Evolutionary conservation across 2,888 invertebrate genomes (phyloP).

Genomic region (Metallyticus violacea): DNA sequence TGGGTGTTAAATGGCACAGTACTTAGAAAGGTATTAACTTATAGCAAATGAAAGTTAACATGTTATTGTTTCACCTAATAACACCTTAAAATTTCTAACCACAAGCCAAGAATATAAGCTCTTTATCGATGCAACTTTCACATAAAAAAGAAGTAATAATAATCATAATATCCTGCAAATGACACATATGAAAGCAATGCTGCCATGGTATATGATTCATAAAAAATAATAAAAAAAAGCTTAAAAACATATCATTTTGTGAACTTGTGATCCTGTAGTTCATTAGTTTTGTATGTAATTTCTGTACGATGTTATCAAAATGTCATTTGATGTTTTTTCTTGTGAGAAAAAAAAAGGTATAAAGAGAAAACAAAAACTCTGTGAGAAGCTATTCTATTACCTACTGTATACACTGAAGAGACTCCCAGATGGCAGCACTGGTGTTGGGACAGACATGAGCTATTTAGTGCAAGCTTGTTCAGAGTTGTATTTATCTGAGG

Average conservation of each 20-base stretch:
- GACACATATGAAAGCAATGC: background rate
- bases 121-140: background rate
- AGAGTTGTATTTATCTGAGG: background rate
- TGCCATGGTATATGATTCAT: background rate
- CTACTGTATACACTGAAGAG: background rate
- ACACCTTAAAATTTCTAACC: background rate
- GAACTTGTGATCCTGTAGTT: conserved; percentile 31
- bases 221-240: conserved; percentile 7
- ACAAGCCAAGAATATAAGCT: background rate
- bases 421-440: background rate
- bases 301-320: conserved; percentile 30
- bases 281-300: conserved; percentile 35
- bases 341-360: background rate
- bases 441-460: background rate
- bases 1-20: conserved; percentile 5
- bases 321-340: conserved; percentile 30
- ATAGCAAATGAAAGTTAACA: background rate
- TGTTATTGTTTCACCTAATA: conserved; percentile 7
- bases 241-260: conserved; percentile 34
- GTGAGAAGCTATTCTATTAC: background rate
- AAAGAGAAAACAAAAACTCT: background rate
- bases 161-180: background rate
- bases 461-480: background rate
- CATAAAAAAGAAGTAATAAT: background rate
- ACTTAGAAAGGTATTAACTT: background rate